A percentile compares a stretch with the other conserved stretches of the same genome.
Evolutionary conservation across 92 coral and sea anemone genomes (phyloP).

Genomic region (Porites cylindrica): DNA sequence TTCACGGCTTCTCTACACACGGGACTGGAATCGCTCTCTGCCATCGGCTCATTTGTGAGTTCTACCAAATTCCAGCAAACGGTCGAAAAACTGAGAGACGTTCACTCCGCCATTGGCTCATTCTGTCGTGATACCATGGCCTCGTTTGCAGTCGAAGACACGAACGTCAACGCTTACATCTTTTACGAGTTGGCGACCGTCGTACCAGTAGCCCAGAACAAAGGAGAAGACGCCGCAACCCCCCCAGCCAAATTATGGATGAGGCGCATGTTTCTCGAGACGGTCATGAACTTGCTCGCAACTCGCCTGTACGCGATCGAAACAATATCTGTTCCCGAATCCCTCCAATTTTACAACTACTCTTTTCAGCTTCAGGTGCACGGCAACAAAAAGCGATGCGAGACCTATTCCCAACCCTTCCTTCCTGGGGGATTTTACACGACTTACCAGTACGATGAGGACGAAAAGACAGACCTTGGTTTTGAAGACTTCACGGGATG

Average conservation of each 20-base stretch:
- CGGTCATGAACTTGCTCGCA: conserved; percentile 11
- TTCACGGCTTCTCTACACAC: neutral
- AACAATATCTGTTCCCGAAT: neutral
- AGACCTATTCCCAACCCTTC: neutral
- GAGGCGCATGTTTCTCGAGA: conserved; percentile 17
- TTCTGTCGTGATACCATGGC: conserved; percentile 14
- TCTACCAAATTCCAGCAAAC: neutral
- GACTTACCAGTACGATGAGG: neutral
- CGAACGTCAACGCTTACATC: conserved; percentile 4
- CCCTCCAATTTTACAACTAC: neutral
- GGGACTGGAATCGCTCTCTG: neutral
- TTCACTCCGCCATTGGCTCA: neutral
- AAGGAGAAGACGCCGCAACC: neutral
- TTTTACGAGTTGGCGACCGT: conserved; percentile 3
- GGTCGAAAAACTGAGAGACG: neutral
- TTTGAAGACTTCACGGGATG: neutral
- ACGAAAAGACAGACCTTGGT: neutral
- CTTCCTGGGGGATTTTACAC: neutral
- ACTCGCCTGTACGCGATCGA: neutral
- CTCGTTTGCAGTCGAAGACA: neutral
- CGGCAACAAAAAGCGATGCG: conserved; percentile 8
- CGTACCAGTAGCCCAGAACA: neutral
- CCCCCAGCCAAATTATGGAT: neutral
- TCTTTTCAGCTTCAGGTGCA: neutral
- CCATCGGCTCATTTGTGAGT: neutral